phyloP scores from a whole-genome alignment of 1,140 invertebrate genomes.

The Xylocopa sonorina region DNA sequence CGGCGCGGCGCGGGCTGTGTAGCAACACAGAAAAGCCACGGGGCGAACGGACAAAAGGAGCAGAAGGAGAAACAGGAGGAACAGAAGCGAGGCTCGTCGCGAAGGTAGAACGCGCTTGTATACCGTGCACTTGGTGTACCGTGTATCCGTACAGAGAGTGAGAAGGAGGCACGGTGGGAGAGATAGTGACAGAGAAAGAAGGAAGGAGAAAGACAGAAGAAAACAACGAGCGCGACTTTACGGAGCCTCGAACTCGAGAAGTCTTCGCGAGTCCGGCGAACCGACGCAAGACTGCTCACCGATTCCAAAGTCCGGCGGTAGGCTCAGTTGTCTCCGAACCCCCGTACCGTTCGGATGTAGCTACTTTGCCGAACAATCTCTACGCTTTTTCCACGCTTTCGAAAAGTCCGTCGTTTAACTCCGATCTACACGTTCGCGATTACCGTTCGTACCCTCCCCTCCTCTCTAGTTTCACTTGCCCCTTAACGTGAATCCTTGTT shows the following conservation, averaged over 20 bases:
- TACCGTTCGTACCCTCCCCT: neutral
- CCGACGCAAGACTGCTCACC: conserved; percentile 70
- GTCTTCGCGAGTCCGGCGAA: conserved; percentile 72
- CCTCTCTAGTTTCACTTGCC: neutral
- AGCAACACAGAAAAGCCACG: conserved; percentile 51
- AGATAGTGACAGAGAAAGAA: conserved; percentile 11
- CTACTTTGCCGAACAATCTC: conserved; percentile 12
- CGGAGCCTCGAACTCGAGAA: conserved; percentile 56
- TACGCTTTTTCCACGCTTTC: neutral
- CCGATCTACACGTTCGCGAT: neutral
- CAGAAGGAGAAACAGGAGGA: conserved; percentile 43
- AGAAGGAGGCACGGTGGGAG: neutral
- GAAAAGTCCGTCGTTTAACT: too few relatives aligned
- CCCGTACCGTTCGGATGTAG: conserved; percentile 78
- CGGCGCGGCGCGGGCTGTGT: conserved; percentile 20
- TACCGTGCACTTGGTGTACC: conserved; percentile 53
- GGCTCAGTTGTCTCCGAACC: conserved; percentile 78
- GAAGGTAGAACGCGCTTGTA: conserved; percentile 51
- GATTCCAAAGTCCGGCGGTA: conserved; percentile 74
- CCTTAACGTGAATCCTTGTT: neutral
- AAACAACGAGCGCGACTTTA: conserved; percentile 58
- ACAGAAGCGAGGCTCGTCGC: conserved; percentile 44
- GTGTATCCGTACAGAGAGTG: conserved; percentile 25
- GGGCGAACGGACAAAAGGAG: conserved; percentile 32
- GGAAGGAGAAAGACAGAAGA: conserved; percentile 42